Evolutionary conservation across 2,888 invertebrate species (phyloP).

Genomic region (Athalia cordata): DNA sequence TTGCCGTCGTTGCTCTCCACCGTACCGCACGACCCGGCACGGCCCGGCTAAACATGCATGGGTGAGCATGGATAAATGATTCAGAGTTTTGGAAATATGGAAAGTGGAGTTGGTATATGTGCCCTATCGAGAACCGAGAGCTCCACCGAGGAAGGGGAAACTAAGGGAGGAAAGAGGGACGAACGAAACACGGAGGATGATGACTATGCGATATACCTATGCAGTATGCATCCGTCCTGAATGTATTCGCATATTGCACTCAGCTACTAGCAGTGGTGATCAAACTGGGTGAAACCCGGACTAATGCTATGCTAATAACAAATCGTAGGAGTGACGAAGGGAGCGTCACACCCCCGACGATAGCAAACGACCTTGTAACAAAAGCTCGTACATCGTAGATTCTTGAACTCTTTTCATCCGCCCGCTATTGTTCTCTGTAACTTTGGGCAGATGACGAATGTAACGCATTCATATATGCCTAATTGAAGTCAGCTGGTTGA

Average conservation of each 20-base stretch:
- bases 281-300: constrained; percentile 27
- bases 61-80: constrained; percentile 68
- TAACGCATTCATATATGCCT: not conserved
- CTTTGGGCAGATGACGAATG: not conserved
- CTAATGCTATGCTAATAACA: not conserved
- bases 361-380: no score
- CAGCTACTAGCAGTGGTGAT: constrained; percentile 15
- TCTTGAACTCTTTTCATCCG: not conserved
- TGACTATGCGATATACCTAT: not conserved
- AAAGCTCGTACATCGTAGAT: no score
- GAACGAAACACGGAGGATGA: constrained; percentile 32
- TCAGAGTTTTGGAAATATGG: constrained; percentile 69
- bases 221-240: constrained; percentile 14
- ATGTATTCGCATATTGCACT: constrained; percentile 16
- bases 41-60: constrained; percentile 61
- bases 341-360: no score
- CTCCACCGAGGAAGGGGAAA: constrained; percentile 7
- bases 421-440: not conserved
- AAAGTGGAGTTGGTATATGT: constrained; percentile 61
- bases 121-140: constrained; percentile 34
- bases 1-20: constrained; percentile 22
- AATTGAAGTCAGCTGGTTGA: not conserved
- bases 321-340: no score
- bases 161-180: constrained; percentile 10
- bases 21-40: constrained; percentile 40